Evolutionary conservation across 2,797 vertebrate genomes (phyloP).

Genomic region (Limnodromus scolopaceus): DNA sequence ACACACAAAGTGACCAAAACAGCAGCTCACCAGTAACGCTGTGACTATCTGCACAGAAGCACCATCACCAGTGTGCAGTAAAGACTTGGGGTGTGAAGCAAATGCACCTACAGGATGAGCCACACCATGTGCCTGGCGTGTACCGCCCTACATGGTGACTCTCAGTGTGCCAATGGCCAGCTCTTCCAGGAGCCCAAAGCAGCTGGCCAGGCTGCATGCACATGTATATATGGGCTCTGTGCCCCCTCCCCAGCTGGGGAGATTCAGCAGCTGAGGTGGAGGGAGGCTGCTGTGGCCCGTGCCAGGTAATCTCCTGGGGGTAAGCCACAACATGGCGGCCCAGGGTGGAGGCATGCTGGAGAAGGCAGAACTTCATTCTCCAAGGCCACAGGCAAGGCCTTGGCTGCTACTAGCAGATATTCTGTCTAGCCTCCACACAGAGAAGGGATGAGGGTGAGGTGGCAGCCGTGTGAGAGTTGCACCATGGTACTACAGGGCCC

Average conservation of each 20-base stretch:
- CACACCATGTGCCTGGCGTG: fast-evolving
- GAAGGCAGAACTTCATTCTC: neutral
- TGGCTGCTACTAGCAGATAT: too few species aligned
- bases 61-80: neutral
- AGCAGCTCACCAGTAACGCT: fast-evolving
- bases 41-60: neutral
- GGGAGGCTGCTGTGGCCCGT: fast-evolving
- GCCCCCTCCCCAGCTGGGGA: neutral
- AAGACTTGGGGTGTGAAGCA: neutral
- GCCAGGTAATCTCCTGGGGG: fast-evolving
- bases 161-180: fast-evolving
- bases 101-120: neutral
- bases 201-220: fast-evolving
- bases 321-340: neutral
- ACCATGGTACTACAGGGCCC: neutral
- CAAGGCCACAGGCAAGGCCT: neutral
- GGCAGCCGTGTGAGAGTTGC: neutral
- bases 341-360: neutral
- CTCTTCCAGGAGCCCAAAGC: neutral
- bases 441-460: neutral
- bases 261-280: fast-evolving
- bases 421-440: fast-evolving
- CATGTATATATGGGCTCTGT: fast-evolving
- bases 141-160: fast-evolving
- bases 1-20: neutral